Percentiles rank a stretch among this genome's conserved stretches.
These are phyloP conservation scores for Podabrus alpinus DNA, from an alignment of 2,888 invertebrate genomes.

Conservation along the genomic window DNA sequence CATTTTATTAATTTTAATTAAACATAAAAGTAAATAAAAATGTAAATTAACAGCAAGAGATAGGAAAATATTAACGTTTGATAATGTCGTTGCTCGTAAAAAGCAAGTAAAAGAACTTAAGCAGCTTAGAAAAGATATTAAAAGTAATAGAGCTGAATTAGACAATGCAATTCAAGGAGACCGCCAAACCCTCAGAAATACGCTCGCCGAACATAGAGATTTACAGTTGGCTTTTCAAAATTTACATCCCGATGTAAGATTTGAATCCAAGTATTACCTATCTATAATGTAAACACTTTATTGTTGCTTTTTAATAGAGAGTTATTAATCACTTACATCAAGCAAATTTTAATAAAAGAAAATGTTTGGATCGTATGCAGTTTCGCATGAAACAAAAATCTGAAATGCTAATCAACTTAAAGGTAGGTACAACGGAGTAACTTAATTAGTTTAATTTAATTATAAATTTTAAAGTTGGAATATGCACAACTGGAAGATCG, in stretches of 20 bases:
- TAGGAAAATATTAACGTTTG: constrained; percentile 63
- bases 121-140: constrained; percentile 62
- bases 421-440: constrained; percentile 54
- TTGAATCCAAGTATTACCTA: constrained; percentile 5
- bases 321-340: constrained; percentile 65
- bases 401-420: constrained; percentile 61
- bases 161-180: constrained; percentile 65
- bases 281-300: constrained; percentile 9
- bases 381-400: constrained; percentile 65
- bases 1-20: not conserved
- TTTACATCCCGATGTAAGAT: constrained; percentile 50
- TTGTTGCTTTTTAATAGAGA: constrained; percentile 55
- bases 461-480: constrained; percentile 53
- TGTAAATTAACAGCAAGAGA: constrained; percentile 59
- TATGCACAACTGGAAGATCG: constrained; percentile 61
- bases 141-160: constrained; percentile 60
- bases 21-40: not conserved
- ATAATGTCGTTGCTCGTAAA: constrained; percentile 56
- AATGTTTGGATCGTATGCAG: constrained; percentile 64
- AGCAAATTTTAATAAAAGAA: constrained; percentile 65
- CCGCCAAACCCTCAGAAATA: constrained; percentile 62
- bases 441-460: not conserved
- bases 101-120: constrained; percentile 63
- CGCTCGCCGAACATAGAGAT: constrained; percentile 62
- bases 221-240: constrained; percentile 63